Percentiles rank a stretch among this genome's conserved stretches.
These are phyloP conservation scores for Mactra quadrangularis DNA, from an alignment of 1,140 invertebrate genomes.

Conservation along the genomic window DNA sequence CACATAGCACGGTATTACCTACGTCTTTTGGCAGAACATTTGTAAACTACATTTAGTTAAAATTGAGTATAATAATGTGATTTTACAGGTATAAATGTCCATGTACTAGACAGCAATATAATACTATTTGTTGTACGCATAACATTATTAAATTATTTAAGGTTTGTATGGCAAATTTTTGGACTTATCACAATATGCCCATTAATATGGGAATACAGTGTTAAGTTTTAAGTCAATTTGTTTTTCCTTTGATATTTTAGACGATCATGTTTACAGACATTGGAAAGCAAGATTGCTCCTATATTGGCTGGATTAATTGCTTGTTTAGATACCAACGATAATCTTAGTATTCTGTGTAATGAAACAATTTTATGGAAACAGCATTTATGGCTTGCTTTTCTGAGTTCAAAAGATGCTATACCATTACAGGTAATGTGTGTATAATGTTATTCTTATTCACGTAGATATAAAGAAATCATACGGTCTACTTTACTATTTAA, in stretches of 20 bases:
- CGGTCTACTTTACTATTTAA: not conserved
- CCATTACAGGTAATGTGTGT: not conserved
- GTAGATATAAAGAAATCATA: not conserved
- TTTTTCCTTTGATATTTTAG: too few relatives aligned
- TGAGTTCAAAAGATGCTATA: constrained; percentile 30
- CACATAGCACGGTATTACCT: not conserved
- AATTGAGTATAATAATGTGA: too few relatives aligned
- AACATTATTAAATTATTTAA: too few relatives aligned
- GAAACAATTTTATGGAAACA: constrained; percentile 50
- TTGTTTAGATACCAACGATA: constrained; percentile 71
- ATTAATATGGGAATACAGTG: too few relatives aligned
- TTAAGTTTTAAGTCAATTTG: too few relatives aligned
- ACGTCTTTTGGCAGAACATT: not conserved
- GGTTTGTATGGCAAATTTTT: too few relatives aligned
- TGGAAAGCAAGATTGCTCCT: constrained; percentile 71
- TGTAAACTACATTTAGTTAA: too few relatives aligned
- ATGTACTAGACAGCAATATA: too few relatives aligned
- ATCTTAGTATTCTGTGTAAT: constrained; percentile 70
- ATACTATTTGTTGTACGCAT: too few relatives aligned
- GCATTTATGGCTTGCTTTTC: constrained; percentile 21
- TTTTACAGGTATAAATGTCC: too few relatives aligned
- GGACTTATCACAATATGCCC: too few relatives aligned
- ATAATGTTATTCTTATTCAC: not conserved
- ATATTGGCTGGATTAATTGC: constrained; percentile 73
- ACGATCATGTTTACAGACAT: constrained; percentile 64